Evolutionary conservation across 2,797 vertebrate genomes (phyloP).

Genomic region (Chelmon rostratus): DNA sequence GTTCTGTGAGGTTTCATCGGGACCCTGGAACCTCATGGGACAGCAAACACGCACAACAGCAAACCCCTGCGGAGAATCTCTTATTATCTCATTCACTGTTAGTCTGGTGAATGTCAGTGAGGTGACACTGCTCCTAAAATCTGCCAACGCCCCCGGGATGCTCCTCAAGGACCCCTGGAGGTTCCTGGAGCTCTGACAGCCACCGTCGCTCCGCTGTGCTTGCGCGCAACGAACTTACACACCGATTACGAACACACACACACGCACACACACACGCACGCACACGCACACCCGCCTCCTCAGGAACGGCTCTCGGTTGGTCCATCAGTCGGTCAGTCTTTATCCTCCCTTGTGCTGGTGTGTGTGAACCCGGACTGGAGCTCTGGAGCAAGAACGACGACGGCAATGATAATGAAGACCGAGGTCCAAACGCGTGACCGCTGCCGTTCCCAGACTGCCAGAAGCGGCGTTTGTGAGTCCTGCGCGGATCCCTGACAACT

Average conservation of each 20-base stretch:
- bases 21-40: slow-evolving; percentile 1
- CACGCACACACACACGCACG: slow-evolving; percentile 19
- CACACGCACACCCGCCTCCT: slow-evolving; percentile 72
- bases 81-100: not conserved
- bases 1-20: slow-evolving; percentile 13
- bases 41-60: slow-evolving; percentile 8
- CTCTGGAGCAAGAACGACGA: slow-evolving; percentile 40
- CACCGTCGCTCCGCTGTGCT: slow-evolving; percentile 39
- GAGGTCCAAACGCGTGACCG: slow-evolving; percentile 62
- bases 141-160: slow-evolving; percentile 17
- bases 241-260: slow-evolving; percentile 44
- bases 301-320: slow-evolving; percentile 75
- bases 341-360: slow-evolving; percentile 58
- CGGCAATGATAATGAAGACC: slow-evolving; percentile 21
- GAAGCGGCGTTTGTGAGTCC: slow-evolving; percentile 12
- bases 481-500: slow-evolving; percentile 52
- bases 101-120: not conserved
- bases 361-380: slow-evolving; percentile 46
- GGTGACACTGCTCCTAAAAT: slow-evolving; percentile 5
- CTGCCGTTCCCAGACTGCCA: slow-evolving; percentile 27
- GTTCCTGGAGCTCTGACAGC: slow-evolving; percentile 34
- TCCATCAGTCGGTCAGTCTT: slow-evolving; percentile 76
- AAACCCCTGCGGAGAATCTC: not conserved
- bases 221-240: slow-evolving; percentile 40
- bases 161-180: slow-evolving; percentile 40